A percentile compares a stretch with the other conserved stretches of the same genome.
Conservation (phyloP, 2,888 invertebrate species). For the Euproctis similis region DNA sequence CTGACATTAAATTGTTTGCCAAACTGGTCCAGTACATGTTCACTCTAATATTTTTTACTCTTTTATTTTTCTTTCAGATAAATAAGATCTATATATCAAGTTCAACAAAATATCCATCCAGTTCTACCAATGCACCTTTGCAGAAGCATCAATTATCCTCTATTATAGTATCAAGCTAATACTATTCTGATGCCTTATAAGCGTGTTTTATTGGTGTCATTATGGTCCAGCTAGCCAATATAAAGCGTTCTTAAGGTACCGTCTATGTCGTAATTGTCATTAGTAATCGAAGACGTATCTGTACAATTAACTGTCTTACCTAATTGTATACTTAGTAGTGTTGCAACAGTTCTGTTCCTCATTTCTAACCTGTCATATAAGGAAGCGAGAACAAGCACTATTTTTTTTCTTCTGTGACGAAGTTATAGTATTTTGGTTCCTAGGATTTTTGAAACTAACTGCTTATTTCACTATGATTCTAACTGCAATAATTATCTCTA, state of each 20-base stretch:
- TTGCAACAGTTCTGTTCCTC: not conserved
- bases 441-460: no score
- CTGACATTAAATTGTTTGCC: no score
- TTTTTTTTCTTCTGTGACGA: no score
- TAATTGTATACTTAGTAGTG: not conserved
- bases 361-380: not conserved
- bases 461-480: no score
- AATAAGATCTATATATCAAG: no score
- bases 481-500: no score
- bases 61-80: no score
- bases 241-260: not conserved
- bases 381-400: not conserved
- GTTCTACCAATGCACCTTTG: no score
- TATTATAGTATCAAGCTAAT: not conserved
- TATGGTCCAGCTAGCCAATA: not conserved
- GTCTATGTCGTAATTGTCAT: not conserved
- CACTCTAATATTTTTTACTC: no score
- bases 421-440: no score
- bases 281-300: not conserved
- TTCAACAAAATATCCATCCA: no score
- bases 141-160: not conserved
- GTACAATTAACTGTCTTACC: not conserved
- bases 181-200: not conserved
- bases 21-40: no score
- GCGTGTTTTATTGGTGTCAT: not conserved